Evolutionary conservation across 2,113 vertebrate species (phyloP).

Genomic region (human): DNA sequence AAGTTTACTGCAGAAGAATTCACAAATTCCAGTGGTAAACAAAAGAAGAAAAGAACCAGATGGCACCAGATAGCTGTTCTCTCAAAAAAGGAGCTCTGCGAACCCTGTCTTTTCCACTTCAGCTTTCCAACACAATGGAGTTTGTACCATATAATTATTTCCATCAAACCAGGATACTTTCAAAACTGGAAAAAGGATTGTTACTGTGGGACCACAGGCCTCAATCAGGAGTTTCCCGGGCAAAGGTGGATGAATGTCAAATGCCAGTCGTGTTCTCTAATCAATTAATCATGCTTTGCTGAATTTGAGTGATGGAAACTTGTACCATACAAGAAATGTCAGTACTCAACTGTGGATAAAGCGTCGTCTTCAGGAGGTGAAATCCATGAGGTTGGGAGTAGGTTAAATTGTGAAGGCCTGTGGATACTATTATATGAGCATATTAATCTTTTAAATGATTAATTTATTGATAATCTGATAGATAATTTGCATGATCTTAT

Average conservation of each 20-base stretch:
- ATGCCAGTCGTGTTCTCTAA: not conserved
- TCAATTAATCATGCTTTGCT: too few species aligned
- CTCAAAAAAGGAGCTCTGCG: not conserved
- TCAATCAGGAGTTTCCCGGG: too few species aligned
- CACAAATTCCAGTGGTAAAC: not conserved
- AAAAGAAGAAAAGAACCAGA: not conserved
- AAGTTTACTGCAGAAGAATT: not conserved
- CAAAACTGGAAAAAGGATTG: not conserved
- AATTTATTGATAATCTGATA: not conserved
- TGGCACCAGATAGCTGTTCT: not conserved
- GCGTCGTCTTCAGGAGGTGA: not conserved
- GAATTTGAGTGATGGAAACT: not conserved
- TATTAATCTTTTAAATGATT: not conserved
- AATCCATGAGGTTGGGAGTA: not conserved
- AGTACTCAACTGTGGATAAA: not conserved
- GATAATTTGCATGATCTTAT: not conserved
- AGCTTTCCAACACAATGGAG: accelerated
- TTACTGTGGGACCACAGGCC: not conserved
- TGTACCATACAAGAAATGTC: not conserved
- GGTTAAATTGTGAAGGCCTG: accelerated
- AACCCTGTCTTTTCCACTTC: not conserved
- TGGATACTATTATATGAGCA: too few species aligned
- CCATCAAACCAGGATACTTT: not conserved
- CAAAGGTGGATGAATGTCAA: not conserved
- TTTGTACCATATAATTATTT: not conserved